phyloP scores from a whole-genome alignment of 2,888 invertebrate species.

The Caenorhabditis macrosperma region DNA sequence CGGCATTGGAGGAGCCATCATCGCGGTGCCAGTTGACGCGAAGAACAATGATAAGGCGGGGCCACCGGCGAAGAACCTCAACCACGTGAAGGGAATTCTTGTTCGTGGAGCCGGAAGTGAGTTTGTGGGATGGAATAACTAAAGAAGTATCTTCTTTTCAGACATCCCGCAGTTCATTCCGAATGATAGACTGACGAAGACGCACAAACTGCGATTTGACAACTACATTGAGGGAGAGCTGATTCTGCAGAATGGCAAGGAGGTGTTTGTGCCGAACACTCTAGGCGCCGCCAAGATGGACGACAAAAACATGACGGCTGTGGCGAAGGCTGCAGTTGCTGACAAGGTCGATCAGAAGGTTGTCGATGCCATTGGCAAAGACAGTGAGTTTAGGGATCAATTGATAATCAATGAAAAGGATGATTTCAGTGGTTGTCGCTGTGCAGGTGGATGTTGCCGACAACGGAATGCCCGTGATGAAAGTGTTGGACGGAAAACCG shows the following conservation, averaged over 20 bases:
- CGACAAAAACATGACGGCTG: conserved; percentile 24
- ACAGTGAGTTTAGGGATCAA: conserved; percentile 6
- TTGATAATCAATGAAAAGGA: too few relatives aligned
- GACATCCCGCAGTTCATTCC: conserved; percentile 59
- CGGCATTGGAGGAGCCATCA: conserved; percentile 54
- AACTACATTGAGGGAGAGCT: conserved; percentile 57
- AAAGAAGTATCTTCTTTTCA: not conserved
- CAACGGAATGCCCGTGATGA: conserved; percentile 59
- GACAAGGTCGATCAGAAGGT: conserved; percentile 45
- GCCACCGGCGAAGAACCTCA: conserved; percentile 37
- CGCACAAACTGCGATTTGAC: conserved; percentile 46
- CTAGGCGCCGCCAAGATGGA: conserved; percentile 54
- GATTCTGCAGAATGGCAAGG: conserved; percentile 45
- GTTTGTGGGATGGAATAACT: not conserved
- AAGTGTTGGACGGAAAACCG: conserved; percentile 38
- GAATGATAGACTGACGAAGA: conserved; percentile 46
- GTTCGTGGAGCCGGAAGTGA: conserved; percentile 46
- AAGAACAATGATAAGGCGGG: conserved; percentile 51
- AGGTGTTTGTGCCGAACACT: conserved; percentile 48
- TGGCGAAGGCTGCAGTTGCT: conserved; percentile 35
- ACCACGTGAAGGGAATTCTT: conserved; percentile 55
- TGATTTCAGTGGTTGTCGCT: conserved; percentile 41
- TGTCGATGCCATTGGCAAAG: conserved; percentile 31
- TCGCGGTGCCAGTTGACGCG: conserved; percentile 50
- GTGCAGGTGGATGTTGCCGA: conserved; percentile 50